phyloP scores from a whole-genome alignment of 2,797 vertebrate species.

The Macrochelys suwanniensis region DNA sequence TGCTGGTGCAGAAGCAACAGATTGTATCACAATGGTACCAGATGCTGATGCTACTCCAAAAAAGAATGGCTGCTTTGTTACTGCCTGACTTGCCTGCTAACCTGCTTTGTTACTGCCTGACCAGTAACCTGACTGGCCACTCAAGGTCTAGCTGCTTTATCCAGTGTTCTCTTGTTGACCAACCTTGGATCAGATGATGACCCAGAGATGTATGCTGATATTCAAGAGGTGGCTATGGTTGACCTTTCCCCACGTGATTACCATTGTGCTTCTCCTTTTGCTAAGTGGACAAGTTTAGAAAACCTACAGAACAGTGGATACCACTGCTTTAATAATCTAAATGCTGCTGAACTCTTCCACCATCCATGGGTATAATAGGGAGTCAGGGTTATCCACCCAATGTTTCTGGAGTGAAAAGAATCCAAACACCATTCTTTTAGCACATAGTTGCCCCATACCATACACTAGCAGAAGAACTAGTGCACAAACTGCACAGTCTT shows the following conservation, averaged over 20 bases:
- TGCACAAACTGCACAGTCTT: not conserved
- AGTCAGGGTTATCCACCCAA: not conserved
- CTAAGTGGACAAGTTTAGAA: not conserved
- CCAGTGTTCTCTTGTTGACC: rapidly evolving
- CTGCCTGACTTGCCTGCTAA: rapidly evolving
- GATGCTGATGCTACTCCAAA: not conserved
- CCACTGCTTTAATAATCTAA: not conserved
- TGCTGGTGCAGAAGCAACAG: not conserved
- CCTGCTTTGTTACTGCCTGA: not conserved
- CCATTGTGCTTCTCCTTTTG: not conserved
- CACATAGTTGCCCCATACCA: rapidly evolving
- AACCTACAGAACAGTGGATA: not conserved
- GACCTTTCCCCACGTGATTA: not conserved
- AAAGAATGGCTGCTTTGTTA: not conserved
- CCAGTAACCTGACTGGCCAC: not conserved
- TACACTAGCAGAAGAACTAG: not conserved
- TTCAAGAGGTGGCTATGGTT: not conserved
- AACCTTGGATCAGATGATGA: too few species aligned
- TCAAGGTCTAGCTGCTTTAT: not conserved
- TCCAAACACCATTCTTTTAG: rapidly evolving
- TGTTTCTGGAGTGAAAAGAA: not conserved
- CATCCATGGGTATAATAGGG: too few species aligned
- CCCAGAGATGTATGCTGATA: not conserved
- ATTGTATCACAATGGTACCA: not conserved
- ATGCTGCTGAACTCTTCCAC: not conserved